Base-by-base conservation (phyloP, 1,140 invertebrate species). In the Ooceraea biroi region DNA sequence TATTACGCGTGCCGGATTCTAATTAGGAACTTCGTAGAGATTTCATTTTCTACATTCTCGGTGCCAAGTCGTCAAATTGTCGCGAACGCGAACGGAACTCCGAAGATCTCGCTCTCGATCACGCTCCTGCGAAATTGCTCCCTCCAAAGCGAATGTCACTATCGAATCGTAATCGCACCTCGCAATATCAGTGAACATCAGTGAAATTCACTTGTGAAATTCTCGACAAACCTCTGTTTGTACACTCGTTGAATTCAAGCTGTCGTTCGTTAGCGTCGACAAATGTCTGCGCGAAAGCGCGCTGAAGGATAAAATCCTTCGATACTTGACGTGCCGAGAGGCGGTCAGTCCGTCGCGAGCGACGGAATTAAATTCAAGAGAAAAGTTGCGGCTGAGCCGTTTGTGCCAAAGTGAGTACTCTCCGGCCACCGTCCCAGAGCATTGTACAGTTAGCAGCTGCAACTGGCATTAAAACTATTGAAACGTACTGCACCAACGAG, bases 401-500 rank as follows among this genome's bases (percentile, higher is more conserved):
- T 50, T 63, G 73, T 63, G 14, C 73, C 73, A 30, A 76, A 76
- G 73, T n/a, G 73, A 76, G 73, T 50, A 55, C 44, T 76, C 73
- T 76, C 58, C 50, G 44, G 58, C 19, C 44, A 44, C 27, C 63
- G 58, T 76, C 41, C 58, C 73, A 58, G 52, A 3, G 36, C 52
- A 72, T 82, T 72, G 78, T 82, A 72, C 66, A 69, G 83, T 65
- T 80, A 77, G 71, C 77, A 65, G 69, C 71, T 83, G 80, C 69
- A 74, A 52, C 60, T 60, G 78, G 58, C 61, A 85, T 73, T 74
- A 82, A 77, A 85, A 83, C 69, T 55, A 73, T 82, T 82, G 73
- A 76, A 76, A 69, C 73, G 73, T 76, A 22, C 52, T 12, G 76
- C 41, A 25, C 36, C 50, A 36, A 82, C 68, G 69, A 68, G 63